Percentiles rank a stretch among this genome's conserved stretches.
Evolutionary conservation across 2,113 vertebrate genomes (phyloP).

Genomic region (Tetrax tetrax): DNA sequence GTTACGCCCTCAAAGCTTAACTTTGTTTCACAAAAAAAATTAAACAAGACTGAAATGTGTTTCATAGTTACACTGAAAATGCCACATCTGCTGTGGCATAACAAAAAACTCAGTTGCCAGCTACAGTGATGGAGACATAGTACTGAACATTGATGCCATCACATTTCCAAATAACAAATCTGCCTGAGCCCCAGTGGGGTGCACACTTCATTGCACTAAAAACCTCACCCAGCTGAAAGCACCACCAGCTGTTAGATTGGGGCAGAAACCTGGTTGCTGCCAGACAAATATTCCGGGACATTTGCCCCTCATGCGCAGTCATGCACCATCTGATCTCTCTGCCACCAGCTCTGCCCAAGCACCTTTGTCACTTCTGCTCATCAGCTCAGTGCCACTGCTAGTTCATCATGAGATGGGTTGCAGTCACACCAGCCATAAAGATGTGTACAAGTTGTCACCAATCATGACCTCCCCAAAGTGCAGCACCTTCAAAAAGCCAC

Average conservation of each 20-base stretch:
- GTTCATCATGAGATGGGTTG: not conserved
- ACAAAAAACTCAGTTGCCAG: not conserved
- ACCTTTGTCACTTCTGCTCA: not conserved
- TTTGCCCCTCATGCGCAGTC: not conserved
- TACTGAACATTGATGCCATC: not conserved
- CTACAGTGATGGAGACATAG: not conserved
- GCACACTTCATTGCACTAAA: not conserved
- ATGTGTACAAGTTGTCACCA: not conserved
- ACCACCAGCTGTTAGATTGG: too few species aligned
- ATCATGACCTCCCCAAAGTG: not conserved
- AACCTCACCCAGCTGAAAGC: not conserved
- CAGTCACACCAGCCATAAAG: not conserved
- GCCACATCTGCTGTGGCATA: not conserved
- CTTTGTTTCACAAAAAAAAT: not conserved
- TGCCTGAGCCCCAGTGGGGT: not conserved
- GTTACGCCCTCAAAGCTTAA: not conserved
- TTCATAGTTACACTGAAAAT: not conserved
- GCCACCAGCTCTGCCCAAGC: not conserved
- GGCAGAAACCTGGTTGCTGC: not conserved
- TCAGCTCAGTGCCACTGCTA: not conserved
- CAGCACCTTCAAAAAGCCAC: not conserved
- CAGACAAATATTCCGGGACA: accelerated
- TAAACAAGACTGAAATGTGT: not conserved
- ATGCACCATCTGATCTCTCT: accelerated
- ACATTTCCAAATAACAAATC: not conserved